A percentile compares a stretch with the other conserved stretches of the same genome.
These are phyloP conservation scores for Apantesis nais DNA, from an alignment of 2,888 invertebrate genomes.

Conservation along the genomic window DNA sequence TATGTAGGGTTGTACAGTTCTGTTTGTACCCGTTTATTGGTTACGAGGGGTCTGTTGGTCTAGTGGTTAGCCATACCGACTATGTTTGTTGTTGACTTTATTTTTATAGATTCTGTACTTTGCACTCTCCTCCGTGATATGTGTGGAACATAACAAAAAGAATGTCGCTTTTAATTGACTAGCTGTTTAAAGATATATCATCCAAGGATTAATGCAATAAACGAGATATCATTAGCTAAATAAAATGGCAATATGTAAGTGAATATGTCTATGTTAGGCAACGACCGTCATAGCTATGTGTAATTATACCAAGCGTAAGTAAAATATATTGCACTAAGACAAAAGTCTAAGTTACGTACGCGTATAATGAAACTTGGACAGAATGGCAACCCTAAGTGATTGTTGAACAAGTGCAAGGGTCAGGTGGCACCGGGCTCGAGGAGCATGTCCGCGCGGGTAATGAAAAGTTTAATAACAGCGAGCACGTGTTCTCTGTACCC, in stretches of 20 bases:
- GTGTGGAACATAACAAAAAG: no score
- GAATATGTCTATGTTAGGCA: conserved; percentile 13
- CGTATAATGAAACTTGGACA: conserved; percentile 42
- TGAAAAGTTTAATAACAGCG: conserved; percentile 81
- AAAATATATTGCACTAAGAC: conserved; percentile 22
- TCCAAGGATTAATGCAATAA: neutral
- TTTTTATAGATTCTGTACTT: neutral
- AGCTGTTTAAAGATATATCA: neutral
- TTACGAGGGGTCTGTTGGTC: neutral
- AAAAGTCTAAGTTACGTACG: conserved; percentile 47
- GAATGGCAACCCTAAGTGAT: conserved; percentile 46
- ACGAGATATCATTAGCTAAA: neutral
- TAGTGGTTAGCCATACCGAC: neutral
- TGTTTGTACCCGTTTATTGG: conserved; percentile 1
- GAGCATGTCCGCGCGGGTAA: conserved; percentile 60
- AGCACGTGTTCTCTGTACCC: conserved; percentile 68
- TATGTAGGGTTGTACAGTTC: conserved; percentile 30
- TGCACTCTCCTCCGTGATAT: neutral
- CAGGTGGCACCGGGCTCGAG: conserved; percentile 39
- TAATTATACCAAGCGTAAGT: neutral
- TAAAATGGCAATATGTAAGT: neutral
- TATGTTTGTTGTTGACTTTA: neutral
- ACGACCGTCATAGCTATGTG: conserved; percentile 9
- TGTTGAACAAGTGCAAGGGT: conserved; percentile 59
- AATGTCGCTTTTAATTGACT: neutral